Percentiles rank a stretch among this genome's conserved stretches.
phyloP scores from a whole-genome alignment of 1,140 invertebrate genomes.

The Scaptomyza montana region DNA sequence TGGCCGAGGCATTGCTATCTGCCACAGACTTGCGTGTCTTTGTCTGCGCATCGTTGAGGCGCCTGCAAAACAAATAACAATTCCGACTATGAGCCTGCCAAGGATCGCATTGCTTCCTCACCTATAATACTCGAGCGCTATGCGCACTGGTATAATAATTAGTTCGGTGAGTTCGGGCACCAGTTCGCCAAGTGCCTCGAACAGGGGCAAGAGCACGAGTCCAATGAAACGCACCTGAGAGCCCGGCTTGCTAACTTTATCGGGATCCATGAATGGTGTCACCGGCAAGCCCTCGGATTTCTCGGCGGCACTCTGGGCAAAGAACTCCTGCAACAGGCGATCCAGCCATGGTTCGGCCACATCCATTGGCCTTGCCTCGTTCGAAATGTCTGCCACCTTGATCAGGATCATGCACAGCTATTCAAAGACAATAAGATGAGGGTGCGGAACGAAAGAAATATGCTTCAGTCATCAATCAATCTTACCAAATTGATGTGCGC shows the following conservation, averaged over 20 bases:
- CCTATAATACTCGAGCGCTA: conserved; percentile 86
- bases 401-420: conserved; percentile 93
- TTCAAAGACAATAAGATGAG: no score
- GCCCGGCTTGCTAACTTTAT: conserved; percentile 93
- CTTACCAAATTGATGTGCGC: conserved; percentile 92
- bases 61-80: conserved; percentile 37
- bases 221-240: conserved; percentile 95
- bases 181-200: conserved; percentile 90
- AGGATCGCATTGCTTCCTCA: conserved; percentile 25
- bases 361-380: conserved; percentile 93
- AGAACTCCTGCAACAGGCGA: conserved; percentile 91
- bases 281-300: conserved; percentile 93
- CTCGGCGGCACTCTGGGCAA: conserved; percentile 92
- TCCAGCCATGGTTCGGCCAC: conserved; percentile 94
- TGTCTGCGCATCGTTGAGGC: conserved; percentile 79
- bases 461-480: not conserved
- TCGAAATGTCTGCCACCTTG: conserved; percentile 94
- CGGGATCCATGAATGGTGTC: conserved; percentile 95
- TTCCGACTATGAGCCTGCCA: not conserved
- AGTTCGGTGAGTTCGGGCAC: conserved; percentile 87
- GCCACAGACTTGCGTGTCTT: conserved; percentile 83
- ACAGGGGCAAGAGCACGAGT: conserved; percentile 91
- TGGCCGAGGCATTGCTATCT: conserved; percentile 87
- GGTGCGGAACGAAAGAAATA: no score
- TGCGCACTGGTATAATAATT: conserved; percentile 85